These are phyloP conservation scores for Channa striata DNA, from an alignment of 2,797 vertebrate genomes.

Conservation along the genomic window DNA sequence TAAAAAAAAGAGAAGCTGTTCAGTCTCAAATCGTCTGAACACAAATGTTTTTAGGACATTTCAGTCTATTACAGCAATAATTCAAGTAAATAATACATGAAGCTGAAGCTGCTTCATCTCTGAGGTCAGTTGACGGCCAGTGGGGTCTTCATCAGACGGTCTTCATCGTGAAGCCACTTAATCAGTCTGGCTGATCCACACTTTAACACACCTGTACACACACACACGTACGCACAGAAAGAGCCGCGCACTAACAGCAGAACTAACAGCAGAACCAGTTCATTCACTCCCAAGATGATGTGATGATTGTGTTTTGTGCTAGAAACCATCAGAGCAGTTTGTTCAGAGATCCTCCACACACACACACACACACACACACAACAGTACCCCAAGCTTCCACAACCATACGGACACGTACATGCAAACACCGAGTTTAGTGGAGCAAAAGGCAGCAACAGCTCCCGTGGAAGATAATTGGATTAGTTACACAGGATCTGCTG, in stretches of 20 bases:
- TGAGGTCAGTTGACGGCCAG: constrained; percentile 27
- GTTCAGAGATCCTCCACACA: constrained; percentile 13
- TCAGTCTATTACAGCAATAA: no score
- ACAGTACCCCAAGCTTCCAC: no score
- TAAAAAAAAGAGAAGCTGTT: no score
- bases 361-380: not conserved
- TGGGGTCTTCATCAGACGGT: not conserved
- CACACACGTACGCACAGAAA: constrained; percentile 14
- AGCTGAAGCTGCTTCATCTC: no score
- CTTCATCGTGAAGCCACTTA: constrained; percentile 38
- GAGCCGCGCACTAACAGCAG: constrained; percentile 61
- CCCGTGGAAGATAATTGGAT: constrained; percentile 32
- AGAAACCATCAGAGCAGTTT: constrained; percentile 16
- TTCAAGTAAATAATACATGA: no score
- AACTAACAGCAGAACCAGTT: no score
- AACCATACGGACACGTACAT: no score
- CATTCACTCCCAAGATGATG: not conserved
- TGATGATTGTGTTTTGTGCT: constrained; percentile 48
- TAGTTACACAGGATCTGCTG: constrained; percentile 27
- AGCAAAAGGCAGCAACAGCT: constrained; percentile 31
- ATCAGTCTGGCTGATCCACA: constrained; percentile 44
- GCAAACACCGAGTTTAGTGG: constrained; percentile 13
- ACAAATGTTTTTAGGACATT: no score
- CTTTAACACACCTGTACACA: constrained; percentile 32
- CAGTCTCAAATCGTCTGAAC: no score